Percentiles rank a stretch among this genome's conserved stretches.
Evolutionary conservation across 2,888 invertebrate species (phyloP).

Genomic region (Empis livida): DNA sequence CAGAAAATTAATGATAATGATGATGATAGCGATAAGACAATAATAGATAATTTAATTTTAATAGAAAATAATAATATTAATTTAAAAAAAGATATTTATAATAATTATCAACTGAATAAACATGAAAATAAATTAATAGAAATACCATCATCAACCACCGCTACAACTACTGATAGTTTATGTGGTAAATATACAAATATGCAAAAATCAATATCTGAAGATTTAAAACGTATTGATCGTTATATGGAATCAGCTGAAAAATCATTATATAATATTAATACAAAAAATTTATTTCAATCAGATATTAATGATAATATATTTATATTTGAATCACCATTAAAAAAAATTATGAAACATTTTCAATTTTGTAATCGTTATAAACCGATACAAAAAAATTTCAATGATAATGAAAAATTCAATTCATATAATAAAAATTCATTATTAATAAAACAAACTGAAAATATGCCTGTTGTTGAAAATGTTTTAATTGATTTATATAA

Average conservation of each 20-base stretch:
- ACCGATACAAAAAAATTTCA: neutral
- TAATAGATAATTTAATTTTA: neutral
- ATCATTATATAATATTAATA: constrained; percentile 18
- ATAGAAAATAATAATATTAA: neutral
- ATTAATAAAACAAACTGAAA: constrained; percentile 19
- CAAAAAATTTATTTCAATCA: too few species aligned
- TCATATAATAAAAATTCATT: neutral
- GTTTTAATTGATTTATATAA: constrained; percentile 26
- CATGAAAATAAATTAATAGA: too few species aligned
- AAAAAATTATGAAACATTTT: constrained; percentile 21
- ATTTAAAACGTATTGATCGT: constrained; percentile 30
- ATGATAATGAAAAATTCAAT: constrained; percentile 1
- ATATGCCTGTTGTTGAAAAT: constrained; percentile 30
- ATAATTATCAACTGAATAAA: too few species aligned
- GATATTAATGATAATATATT: constrained; percentile 12
- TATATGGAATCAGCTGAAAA: constrained; percentile 32
- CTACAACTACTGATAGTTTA: neutral
- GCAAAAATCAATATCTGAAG: constrained; percentile 32
- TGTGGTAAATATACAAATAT: constrained; percentile 28
- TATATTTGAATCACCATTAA: constrained; percentile 24
- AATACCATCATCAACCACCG: too few species aligned
- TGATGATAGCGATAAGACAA: neutral
- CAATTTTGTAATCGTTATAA: neutral
- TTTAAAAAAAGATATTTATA: neutral
- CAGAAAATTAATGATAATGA: neutral